Conservation (phyloP, 2,888 invertebrate genomes). For the Harmothoe impar region DNA sequence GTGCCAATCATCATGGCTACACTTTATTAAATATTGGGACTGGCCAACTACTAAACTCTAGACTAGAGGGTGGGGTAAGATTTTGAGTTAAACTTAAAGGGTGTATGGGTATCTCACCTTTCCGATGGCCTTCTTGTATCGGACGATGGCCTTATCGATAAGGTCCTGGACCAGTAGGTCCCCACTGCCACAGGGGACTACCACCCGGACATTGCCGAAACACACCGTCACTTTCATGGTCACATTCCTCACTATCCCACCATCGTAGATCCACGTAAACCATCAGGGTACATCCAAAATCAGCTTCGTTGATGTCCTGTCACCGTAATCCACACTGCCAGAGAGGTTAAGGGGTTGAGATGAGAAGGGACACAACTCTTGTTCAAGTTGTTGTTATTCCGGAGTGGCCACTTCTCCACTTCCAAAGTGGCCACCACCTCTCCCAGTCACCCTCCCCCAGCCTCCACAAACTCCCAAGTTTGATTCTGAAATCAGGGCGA, state of each 20-base stretch:
- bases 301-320: not conserved
- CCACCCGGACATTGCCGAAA: slow-evolving; percentile 95
- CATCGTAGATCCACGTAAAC: not conserved
- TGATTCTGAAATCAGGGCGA: not conserved
- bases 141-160: slow-evolving; percentile 94
- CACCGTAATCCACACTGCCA: not conserved
- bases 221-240: slow-evolving; percentile 98
- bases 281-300: slow-evolving; percentile 17
- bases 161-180: slow-evolving; percentile 96
- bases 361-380: not conserved
- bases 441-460: not conserved
- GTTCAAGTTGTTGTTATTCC: not conserved
- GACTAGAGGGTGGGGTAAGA: too few relatives aligned
- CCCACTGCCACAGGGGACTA: slow-evolving; percentile 97
- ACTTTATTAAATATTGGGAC: too few relatives aligned
- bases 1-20: too few relatives aligned
- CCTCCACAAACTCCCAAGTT: not conserved
- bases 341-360: not conserved
- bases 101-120: slow-evolving; percentile 89
- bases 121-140: slow-evolving; percentile 97
- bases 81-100: too few relatives aligned
- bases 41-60: too few relatives aligned
- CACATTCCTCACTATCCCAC: slow-evolving; percentile 32
- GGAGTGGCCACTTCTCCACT: not conserved
- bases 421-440: not conserved